Evolutionary conservation across 23 tunicate genomes (phyloP).

Genomic region (Phallusia fumigata): DNA sequence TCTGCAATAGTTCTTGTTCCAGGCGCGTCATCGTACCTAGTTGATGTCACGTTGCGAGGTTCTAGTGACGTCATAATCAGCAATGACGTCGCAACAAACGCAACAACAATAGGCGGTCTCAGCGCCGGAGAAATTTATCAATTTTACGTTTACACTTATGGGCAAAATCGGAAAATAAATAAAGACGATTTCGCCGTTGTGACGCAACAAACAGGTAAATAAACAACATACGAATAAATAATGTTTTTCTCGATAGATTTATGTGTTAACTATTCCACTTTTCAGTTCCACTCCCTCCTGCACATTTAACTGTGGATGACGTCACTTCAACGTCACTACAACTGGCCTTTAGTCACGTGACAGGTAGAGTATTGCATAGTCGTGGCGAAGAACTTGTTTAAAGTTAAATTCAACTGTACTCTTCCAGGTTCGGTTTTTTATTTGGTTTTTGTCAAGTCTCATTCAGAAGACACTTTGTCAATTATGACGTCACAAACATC

Average conservation of each 20-base stretch:
- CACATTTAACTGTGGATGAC: not conserved
- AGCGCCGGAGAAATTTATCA: too few relatives aligned
- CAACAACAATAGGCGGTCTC: not conserved
- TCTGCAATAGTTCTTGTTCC: too few relatives aligned
- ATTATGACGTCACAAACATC: constrained; percentile 2
- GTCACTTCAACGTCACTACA: not conserved
- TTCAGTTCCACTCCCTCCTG: not conserved
- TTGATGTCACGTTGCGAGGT: too few relatives aligned
- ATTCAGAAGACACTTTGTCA: not conserved
- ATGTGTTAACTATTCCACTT: not conserved
- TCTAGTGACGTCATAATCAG: too few relatives aligned
- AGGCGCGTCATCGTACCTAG: too few relatives aligned
- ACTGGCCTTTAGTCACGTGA: not conserved
- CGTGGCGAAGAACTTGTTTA: too few relatives aligned
- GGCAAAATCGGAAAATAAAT: too few relatives aligned
- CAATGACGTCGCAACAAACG: not conserved
- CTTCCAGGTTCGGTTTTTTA: not conserved
- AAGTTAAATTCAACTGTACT: too few relatives aligned
- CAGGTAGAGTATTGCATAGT: not conserved
- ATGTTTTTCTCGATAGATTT: too few relatives aligned
- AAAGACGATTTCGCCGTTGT: not conserved
- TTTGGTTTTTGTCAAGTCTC: not conserved
- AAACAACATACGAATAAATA: not conserved
- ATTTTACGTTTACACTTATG: too few relatives aligned
- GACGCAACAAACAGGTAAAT: constrained; percentile 18